Evolutionary conservation across 1,140 invertebrate genomes (phyloP).

Genomic region (Magallana ariakensis): DNA sequence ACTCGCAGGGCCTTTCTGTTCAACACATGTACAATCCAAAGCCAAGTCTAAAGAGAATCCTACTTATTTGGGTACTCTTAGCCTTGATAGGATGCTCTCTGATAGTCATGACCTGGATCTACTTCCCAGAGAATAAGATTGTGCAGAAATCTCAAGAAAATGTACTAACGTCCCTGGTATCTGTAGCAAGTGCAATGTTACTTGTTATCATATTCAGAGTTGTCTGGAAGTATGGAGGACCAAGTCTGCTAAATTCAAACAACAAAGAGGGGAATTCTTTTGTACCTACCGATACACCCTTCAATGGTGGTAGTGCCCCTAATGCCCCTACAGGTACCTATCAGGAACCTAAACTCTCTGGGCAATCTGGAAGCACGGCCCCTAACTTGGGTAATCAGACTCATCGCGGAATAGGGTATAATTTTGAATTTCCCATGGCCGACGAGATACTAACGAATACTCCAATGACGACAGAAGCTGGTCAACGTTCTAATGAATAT

Average conservation of each 20-base stretch:
- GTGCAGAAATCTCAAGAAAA: conserved; percentile 40
- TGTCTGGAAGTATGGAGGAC: background rate
- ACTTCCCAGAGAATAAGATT: conserved; percentile 41
- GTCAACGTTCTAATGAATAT: too few species aligned
- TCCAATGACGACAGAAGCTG: background rate
- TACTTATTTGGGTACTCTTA: too few species aligned
- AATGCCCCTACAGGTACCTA: too few species aligned
- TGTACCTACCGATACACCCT: too few species aligned
- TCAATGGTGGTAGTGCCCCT: too few species aligned
- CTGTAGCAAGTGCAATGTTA: background rate
- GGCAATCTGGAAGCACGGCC: too few species aligned
- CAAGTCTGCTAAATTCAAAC: background rate
- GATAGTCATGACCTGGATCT: conserved; percentile 19
- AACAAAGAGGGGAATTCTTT: background rate
- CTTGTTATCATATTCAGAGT: conserved; percentile 6
- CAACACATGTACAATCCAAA: background rate
- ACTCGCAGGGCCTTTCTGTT: conserved; percentile 14
- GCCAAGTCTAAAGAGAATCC: background rate
- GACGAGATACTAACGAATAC: conserved; percentile 45
- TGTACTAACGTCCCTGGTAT: background rate
- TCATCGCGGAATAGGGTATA: background rate
- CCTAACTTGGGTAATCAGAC: conserved; percentile 9
- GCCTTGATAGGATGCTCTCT: background rate
- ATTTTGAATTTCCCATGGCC: background rate
- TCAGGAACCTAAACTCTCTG: too few species aligned